These are phyloP conservation scores for Coracopsis vasa DNA, from an alignment of 2,113 vertebrate genomes.

Conservation along the genomic window DNA sequence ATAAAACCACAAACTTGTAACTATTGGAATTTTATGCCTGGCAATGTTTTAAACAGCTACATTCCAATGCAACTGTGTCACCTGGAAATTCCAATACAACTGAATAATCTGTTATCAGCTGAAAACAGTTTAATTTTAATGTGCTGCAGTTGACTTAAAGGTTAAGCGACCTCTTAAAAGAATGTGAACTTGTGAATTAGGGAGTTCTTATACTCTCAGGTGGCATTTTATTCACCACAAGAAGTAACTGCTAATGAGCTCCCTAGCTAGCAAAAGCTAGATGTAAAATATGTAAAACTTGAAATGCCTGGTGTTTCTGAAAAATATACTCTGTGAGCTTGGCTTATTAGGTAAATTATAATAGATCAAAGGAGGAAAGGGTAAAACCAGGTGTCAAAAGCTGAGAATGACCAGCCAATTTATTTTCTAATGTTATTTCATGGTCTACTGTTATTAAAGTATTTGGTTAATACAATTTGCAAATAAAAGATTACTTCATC, in stretches of 20 bases:
- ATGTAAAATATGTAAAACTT: constrained; percentile 64
- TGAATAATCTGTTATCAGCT: constrained; percentile 42
- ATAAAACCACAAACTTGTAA: not conserved
- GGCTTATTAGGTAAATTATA: constrained; percentile 51
- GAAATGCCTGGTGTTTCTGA: constrained; percentile 24
- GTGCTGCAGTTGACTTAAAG: constrained; percentile 62
- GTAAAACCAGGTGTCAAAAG: constrained; percentile 47
- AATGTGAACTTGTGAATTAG: constrained; percentile 65
- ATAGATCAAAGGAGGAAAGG: constrained; percentile 39
- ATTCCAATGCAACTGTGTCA: constrained; percentile 36
- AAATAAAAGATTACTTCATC: constrained; percentile 24
- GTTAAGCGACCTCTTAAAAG: constrained; percentile 71
- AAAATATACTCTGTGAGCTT: not conserved
- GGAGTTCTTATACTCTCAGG: constrained; percentile 45
- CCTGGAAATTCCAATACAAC: constrained; percentile 41
- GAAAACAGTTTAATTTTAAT: constrained; percentile 65
- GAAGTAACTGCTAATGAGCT: constrained; percentile 68
- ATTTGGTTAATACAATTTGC: constrained; percentile 32
- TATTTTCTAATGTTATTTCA: constrained; percentile 47
- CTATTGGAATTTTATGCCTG: not conserved
- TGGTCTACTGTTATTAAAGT: constrained; percentile 1
- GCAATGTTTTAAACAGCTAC: constrained; percentile 17
- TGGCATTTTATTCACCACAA: constrained; percentile 67
- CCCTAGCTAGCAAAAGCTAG: constrained; percentile 51
- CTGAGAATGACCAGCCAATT: constrained; percentile 36